Conservation (phyloP, 2,113 vertebrate species). For the Sceloporus undulatus region DNA sequence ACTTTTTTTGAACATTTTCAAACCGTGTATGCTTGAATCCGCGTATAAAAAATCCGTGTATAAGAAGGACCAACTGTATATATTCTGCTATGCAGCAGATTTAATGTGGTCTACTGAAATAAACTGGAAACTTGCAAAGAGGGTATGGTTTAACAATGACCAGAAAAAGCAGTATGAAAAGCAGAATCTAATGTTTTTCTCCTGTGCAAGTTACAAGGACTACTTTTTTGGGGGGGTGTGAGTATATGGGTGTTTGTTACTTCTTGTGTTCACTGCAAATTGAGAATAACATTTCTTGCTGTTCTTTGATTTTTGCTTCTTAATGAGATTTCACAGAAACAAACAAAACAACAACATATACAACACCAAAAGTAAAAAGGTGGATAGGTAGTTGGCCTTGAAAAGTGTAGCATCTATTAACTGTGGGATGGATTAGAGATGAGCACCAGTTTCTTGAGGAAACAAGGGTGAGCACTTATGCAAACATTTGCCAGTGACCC, state of each 20-base stretch:
- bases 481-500: constrained; percentile 42
- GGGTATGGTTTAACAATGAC: neutral
- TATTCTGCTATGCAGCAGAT: no score
- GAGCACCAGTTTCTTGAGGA: constrained; percentile 21
- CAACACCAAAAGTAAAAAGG: neutral
- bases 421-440: constrained; percentile 21
- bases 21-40: no score
- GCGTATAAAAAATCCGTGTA: no score
- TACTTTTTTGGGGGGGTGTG: neutral
- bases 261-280: rapidly evolving
- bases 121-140: neutral
- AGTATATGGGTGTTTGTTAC: rapidly evolving
- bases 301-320: constrained; percentile 34
- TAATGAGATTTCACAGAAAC: constrained; percentile 32
- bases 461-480: constrained; percentile 18
- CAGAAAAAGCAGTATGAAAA: rapidly evolving
- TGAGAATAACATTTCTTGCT: neutral
- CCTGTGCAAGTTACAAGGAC: neutral
- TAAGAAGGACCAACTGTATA: no score
- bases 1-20: no score
- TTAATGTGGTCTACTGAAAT: neutral
- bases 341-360: constrained; percentile 25
- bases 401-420: constrained; percentile 52
- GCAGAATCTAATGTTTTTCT: rapidly evolving
- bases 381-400: neutral